Evolutionary conservation across 2,113 vertebrate genomes (phyloP), one percentile per base, ranked within the genome.

Genomic region (Eulemur rufifrons): DNA sequence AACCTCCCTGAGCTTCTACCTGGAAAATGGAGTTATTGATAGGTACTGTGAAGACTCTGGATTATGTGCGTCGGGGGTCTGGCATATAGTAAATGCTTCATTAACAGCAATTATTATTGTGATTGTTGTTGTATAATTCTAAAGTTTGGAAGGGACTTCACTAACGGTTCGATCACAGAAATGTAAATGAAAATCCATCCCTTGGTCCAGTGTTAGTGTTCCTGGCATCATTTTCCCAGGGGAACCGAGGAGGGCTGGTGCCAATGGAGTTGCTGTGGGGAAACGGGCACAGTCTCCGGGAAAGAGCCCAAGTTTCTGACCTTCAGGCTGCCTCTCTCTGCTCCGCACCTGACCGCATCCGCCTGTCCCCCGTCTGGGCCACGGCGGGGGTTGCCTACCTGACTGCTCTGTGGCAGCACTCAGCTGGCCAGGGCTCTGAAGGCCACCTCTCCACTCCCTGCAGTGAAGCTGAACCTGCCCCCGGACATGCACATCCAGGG

Each of bases 391-490:
- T 3, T n/a, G 73, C 74, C 61, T 27, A 1, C 13, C 11, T 66
- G 29, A 23, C 50, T 37, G n/a, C 54, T 84, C 37, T 90, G 88
- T 92, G 25, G 20, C 50, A 37, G 52, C 1, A 2, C 42, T 59
- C 23, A 9, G 66, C 80, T 73, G 78, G 34, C 39, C 39, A 66
- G 63, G 50, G 45, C 59, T 91, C 97, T 98, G 77, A 97, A 59
- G 29, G 29, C 39, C 23, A 39, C 37, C 56, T 37, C 88, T 89
- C 39, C 5, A 0, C 47, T 97, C 78, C 59, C 98, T 82, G 21
- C 98, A 99, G 99, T 99, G 94, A 99, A 99, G 97, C 96, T 99
- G 97, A 98, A 98, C 14, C 98, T 99, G 97, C 98, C 98, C 1
- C 97, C 98, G 0, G 96, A 96, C 34, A 99, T 99, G 99, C 68